phyloP scores from a whole-genome alignment of 2,113 vertebrate genomes.

The Alethe castanea region DNA sequence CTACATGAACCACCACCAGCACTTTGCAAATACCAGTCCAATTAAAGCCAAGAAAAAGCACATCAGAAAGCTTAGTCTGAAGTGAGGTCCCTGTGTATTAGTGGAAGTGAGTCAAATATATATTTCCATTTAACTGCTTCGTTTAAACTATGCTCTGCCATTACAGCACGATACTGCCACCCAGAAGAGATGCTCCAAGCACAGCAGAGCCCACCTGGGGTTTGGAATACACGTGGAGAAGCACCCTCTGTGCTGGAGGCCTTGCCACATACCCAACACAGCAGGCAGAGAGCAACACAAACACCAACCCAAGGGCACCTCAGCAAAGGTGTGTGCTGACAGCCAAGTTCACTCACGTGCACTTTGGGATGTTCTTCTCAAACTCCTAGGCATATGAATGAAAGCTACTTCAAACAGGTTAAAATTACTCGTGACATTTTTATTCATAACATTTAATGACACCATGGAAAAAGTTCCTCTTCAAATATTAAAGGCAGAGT shows the following conservation, averaged over 20 bases:
- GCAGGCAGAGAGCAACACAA: neutral
- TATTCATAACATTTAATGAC: neutral
- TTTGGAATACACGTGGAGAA: neutral
- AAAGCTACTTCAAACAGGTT: slow-evolving; percentile 7
- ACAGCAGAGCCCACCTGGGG: neutral
- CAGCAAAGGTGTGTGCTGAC: neutral
- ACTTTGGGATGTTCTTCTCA: neutral
- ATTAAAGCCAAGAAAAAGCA: neutral
- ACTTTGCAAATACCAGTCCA: neutral
- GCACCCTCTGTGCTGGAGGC: no score
- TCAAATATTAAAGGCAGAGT: neutral
- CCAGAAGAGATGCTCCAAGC: neutral
- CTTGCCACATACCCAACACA: accelerated
- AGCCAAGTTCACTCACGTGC: neutral
- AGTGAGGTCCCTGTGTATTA: neutral
- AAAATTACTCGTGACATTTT: neutral
- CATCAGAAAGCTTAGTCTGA: neutral
- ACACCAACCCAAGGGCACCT: accelerated
- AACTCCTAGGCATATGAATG: accelerated
- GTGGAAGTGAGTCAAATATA: neutral
- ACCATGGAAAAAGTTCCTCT: neutral
- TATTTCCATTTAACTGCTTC: neutral
- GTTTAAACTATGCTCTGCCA: neutral
- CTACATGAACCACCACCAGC: neutral
- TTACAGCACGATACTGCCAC: accelerated